phyloP scores from a whole-genome alignment of 2,888 invertebrate species.

The Argyresthia goedartella region DNA sequence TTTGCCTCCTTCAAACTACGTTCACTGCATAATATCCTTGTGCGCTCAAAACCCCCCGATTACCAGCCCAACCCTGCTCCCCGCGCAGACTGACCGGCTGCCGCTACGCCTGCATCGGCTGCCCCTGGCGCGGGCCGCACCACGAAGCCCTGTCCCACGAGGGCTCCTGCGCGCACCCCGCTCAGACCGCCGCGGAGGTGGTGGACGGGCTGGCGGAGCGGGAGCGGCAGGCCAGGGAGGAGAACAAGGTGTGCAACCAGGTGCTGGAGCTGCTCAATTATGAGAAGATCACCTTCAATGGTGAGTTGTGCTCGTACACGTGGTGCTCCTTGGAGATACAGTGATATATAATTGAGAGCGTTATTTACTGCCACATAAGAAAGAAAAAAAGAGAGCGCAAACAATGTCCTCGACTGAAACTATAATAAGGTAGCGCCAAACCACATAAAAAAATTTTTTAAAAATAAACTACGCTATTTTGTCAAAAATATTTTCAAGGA shows the following conservation, averaged over 20 bases:
- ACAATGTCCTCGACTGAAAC: no score
- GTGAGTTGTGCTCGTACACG: no score
- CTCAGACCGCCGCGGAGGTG: constrained; percentile 86
- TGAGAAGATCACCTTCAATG: constrained; percentile 94
- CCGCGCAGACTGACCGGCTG: constrained; percentile 78
- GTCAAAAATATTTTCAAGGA: no score
- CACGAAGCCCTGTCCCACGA: constrained; percentile 88
- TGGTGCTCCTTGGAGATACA: no score
- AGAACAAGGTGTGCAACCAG: constrained; percentile 80
- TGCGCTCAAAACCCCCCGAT: neutral
- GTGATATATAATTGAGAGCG: no score
- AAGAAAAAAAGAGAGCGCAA: no score
- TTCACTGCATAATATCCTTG: no score
- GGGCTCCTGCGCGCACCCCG: constrained; percentile 83
- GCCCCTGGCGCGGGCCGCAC: constrained; percentile 92
- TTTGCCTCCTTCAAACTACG: no score
- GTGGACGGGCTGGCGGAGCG: constrained; percentile 83
- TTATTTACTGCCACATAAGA: no score
- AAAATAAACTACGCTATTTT: no score
- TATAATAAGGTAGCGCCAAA: no score
- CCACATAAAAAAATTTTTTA: no score
- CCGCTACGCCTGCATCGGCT: constrained; percentile 87
- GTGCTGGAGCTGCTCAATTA: constrained; percentile 90
- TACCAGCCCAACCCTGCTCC: neutral
- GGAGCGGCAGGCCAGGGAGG: constrained; percentile 78